Percentiles rank a stretch among this genome's conserved stretches.
phyloP scores from a whole-genome alignment of 2,113 vertebrate species.

The Seriola quinqueradiata region DNA sequence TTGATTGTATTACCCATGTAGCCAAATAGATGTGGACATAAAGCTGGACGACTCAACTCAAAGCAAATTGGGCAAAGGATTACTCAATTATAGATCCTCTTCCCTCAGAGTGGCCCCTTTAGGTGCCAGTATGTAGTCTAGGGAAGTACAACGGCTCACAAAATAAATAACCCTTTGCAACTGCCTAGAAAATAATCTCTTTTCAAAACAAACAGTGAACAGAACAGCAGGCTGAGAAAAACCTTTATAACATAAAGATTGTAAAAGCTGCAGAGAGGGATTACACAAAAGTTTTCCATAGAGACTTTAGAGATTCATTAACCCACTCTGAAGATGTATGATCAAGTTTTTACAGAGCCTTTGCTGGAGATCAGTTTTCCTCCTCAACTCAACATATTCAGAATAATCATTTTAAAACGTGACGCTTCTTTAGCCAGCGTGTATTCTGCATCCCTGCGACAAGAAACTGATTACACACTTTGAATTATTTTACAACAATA shows the following conservation, averaged over 20 bases:
- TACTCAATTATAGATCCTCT: background rate
- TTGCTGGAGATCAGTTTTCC: constrained; percentile 7
- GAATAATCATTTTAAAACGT: constrained; percentile 23
- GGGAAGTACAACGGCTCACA: background rate
- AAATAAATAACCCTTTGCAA: constrained; percentile 31
- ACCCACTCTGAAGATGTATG: constrained; percentile 5
- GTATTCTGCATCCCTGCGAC: constrained; percentile 15
- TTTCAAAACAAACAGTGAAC: constrained; percentile 48
- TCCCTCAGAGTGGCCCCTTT: background rate
- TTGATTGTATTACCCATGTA: background rate
- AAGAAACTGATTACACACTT: constrained; percentile 10
- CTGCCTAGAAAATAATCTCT: constrained; percentile 24
- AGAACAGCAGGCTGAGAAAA: constrained; percentile 21
- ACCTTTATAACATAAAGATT: background rate
- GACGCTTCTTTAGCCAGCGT: constrained; percentile 10
- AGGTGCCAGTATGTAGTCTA: constrained; percentile 23
- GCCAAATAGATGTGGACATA: background rate
- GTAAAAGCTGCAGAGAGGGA: constrained; percentile 1
- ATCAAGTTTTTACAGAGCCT: constrained; percentile 24
- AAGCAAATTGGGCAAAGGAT: constrained; percentile 5
- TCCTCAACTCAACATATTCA: background rate
- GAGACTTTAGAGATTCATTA: constrained; percentile 42
- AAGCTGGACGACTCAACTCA: constrained; percentile 10
- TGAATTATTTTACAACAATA: background rate
- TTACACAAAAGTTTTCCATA: constrained; percentile 20